A percentile compares a stretch with the other conserved stretches of the same genome.
phyloP scores from a whole-genome alignment of 2,797 vertebrate genomes.

The Hylomyscus alleni region DNA sequence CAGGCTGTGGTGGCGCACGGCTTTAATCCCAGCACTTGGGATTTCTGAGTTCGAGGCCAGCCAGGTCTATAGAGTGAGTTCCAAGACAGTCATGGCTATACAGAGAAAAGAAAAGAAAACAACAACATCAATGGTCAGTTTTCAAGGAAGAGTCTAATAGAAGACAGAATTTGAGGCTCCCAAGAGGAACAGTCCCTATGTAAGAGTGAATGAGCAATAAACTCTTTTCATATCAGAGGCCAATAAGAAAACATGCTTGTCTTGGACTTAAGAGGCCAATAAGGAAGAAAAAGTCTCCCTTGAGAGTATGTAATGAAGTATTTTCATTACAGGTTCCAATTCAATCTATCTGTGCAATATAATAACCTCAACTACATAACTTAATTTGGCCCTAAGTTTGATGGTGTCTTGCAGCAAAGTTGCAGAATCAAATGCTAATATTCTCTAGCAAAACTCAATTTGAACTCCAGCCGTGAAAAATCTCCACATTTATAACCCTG shows the following conservation, averaged over 20 bases:
- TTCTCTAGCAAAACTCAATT: constrained; percentile 53
- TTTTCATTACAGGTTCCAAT: constrained; percentile 45
- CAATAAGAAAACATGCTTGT: neutral
- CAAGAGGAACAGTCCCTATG: neutral
- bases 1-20: too few relatives aligned
- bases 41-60: too few relatives aligned
- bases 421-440: constrained; percentile 44
- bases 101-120: too few relatives aligned
- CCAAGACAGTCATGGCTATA: too few relatives aligned
- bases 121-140: neutral
- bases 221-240: neutral
- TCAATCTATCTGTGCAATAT: constrained; percentile 47
- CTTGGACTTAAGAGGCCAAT: constrained; percentile 33
- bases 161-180: neutral
- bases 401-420: constrained; percentile 1
- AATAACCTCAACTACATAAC: constrained; percentile 60
- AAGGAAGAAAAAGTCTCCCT: neutral
- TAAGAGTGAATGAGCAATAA: constrained; percentile 15
- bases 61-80: too few relatives aligned
- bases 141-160: neutral
- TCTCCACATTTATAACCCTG: neutral
- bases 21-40: too few relatives aligned
- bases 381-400: constrained; percentile 54
- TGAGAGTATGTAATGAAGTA: constrained; percentile 29
- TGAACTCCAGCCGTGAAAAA: constrained; percentile 58